These are phyloP conservation scores for Sebastes steindachneri DNA, from an alignment of 2,797 vertebrate species.

Conservation along the genomic window DNA sequence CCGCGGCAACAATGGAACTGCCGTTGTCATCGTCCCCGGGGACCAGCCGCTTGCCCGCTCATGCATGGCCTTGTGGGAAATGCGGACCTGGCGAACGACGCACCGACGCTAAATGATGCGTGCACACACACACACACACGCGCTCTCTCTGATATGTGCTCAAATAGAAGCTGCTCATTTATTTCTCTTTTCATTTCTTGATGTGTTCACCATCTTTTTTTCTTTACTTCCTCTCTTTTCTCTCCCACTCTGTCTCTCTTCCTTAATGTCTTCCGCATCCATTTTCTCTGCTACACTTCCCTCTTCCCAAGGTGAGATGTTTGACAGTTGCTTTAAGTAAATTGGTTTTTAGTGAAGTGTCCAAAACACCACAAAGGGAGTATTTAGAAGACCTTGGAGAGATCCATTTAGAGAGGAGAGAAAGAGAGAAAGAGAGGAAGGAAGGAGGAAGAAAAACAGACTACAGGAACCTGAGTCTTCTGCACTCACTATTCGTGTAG, in stretches of 20 bases:
- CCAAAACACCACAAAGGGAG: conserved; percentile 46
- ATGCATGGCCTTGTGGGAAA: conserved; percentile 77
- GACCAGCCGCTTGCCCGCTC: conserved; percentile 65
- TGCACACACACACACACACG: conserved; percentile 2
- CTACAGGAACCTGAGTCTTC: not conserved
- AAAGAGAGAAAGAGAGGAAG: not conserved
- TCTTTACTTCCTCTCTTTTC: not conserved
- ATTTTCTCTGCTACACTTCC: not conserved
- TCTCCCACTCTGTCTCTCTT: not conserved
- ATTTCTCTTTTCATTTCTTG: conserved; percentile 26
- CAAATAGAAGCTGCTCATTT: conserved; percentile 37
- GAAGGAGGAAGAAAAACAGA: not conserved
- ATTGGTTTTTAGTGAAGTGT: conserved; percentile 48
- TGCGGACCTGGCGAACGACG: conserved; percentile 51
- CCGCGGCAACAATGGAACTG: conserved; percentile 71
- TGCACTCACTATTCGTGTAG: no score
- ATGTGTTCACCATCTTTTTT: conserved; percentile 6
- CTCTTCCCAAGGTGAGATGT: conserved; percentile 51
- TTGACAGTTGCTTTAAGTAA: conserved; percentile 59
- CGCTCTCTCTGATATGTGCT: conserved; percentile 15
- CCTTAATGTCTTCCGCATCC: not conserved
- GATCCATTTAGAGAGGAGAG: conserved; percentile 17
- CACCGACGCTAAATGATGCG: conserved; percentile 57
- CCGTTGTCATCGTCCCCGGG: conserved; percentile 63
- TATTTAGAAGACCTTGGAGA: conserved; percentile 51